A percentile compares a stretch with the other conserved stretches of the same genome.
Conservation (phyloP, 2,797 vertebrate genomes). For the Neosilurus hyrtlii region DNA sequence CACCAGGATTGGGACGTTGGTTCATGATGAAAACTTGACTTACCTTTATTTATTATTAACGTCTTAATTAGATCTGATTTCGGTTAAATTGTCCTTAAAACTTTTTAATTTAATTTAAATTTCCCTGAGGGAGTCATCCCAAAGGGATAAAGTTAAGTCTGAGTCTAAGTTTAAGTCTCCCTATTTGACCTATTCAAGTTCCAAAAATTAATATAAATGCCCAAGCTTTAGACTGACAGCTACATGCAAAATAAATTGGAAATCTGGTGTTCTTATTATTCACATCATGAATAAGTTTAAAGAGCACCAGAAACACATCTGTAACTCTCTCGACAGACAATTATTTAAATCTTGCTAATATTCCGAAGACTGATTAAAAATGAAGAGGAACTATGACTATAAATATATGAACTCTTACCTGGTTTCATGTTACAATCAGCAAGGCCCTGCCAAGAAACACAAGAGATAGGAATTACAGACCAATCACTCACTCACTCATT, state of each 20-base stretch:
- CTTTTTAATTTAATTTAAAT: too few species aligned
- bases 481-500: too few species aligned
- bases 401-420: conserved; percentile 22
- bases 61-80: neutral
- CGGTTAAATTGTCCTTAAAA: too few species aligned
- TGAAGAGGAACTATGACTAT: neutral
- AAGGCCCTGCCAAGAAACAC: conserved; percentile 26
- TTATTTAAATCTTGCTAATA: too few species aligned
- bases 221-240: neutral
- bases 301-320: neutral
- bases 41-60: neutral
- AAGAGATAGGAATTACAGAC: neutral
- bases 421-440: conserved; percentile 31
- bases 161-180: too few species aligned
- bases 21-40: conserved; percentile 9
- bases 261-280: neutral
- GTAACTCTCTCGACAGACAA: neutral
- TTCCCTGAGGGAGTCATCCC: too few species aligned
- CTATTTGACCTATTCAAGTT: neutral
- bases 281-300: neutral
- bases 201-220: neutral
- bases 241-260: neutral
- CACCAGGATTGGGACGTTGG: neutral
- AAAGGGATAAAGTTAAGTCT: too few species aligned
- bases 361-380: too few species aligned